Evolutionary conservation across 2,888 invertebrate species (phyloP), one percentile per base, ranked within the genome.

Genomic region (Amaurobius ferox): DNA sequence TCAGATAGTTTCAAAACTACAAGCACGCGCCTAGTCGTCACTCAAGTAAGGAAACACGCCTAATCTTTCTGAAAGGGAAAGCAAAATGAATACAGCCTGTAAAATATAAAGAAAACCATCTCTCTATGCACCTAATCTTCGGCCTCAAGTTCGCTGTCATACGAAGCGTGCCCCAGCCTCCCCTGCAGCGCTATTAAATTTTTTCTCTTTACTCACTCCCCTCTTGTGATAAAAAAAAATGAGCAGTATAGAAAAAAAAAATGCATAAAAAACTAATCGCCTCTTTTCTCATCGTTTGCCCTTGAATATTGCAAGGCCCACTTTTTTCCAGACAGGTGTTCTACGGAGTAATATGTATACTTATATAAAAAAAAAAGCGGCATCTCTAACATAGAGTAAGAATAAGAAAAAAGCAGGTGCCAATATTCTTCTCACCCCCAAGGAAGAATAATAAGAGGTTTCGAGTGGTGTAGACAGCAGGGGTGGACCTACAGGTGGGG

Each of bases 111-210:
- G 35, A 35, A 5, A 35, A 7, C 35, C 35, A 35, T 35, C 6
- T 9, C n/a, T 28, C 29, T 29, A 39, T 29, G 30, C 62, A 29
- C 62, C 78, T 70, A 78, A 73, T 73, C 72, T 73, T 55, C 19
- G 64, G 66, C 66, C 48, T 73, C 72, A 79, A 32, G 72, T 79
- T 44, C 44, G 29, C 72, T 72, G 72, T 73, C 66, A 67, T 19
- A 26, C 29, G 67, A 32, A 67, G 72, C 62, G 73, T 67, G 73
- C 39, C 68, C 28, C 19, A 29, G 16, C 39, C 19, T 44, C 73
- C 29, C 23, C 29, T 16, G 30, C 16, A 32, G 19, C 32, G n/a
- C 66, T n/a, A 32, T 32, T 66, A 66, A 66, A 29, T 30, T 64
- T 64, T 64, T 64, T 64, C 29, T 11, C 64, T 64, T 64, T 23